These are phyloP conservation scores for Aspidoscelis tigris DNA, from an alignment of 2,113 vertebrate species.

Conservation along the genomic window DNA sequence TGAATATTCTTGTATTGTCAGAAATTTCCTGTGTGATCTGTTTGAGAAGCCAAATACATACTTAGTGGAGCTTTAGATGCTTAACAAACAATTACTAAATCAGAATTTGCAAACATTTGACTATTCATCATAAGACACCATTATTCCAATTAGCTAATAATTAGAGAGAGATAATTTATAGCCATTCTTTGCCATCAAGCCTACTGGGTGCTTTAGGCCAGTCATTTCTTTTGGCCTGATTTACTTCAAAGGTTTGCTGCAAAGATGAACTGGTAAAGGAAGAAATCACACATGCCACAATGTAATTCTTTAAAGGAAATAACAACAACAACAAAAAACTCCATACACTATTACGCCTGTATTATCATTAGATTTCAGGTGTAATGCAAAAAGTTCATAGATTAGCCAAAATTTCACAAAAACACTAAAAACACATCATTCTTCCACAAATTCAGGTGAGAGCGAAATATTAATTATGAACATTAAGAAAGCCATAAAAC, in stretches of 20 bases:
- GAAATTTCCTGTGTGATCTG: conserved; percentile 99
- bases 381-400: not conserved
- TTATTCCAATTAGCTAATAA: not conserved
- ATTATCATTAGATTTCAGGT: not conserved
- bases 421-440: too few relatives aligned
- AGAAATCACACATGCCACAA: too few relatives aligned
- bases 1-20: conserved; percentile 96
- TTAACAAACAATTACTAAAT: conserved; percentile 1
- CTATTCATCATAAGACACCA: not conserved
- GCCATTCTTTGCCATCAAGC: too few relatives aligned
- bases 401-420: not conserved
- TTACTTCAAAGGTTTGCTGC: too few relatives aligned
- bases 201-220: too few relatives aligned
- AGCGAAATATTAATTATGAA: not conserved
- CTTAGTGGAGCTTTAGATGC: not conserved
- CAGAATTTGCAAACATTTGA: not conserved
- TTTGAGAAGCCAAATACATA: conserved; percentile 41
- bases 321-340: not conserved
- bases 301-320: too few relatives aligned
- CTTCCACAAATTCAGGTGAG: not conserved
- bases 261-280: too few relatives aligned
- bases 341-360: not conserved
- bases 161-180: too few relatives aligned
- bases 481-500: not conserved
- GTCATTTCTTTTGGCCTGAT: too few relatives aligned